Conservation (phyloP, 2,888 invertebrate genomes). For the Strigamia crassipes region DNA sequence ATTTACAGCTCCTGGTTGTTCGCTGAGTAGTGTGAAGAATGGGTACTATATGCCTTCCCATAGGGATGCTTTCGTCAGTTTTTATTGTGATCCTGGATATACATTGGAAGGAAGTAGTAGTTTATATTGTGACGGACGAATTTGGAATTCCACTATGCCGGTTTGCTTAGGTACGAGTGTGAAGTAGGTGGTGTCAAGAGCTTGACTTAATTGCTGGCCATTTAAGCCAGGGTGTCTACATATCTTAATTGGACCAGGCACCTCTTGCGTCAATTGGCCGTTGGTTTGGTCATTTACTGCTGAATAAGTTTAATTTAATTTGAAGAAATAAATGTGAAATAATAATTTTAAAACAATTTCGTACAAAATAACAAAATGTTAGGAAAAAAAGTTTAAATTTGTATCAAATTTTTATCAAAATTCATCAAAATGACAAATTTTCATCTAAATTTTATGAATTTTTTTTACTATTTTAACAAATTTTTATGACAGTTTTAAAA, state of each 20-base stretch:
- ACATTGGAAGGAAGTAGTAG: conserved; percentile 65
- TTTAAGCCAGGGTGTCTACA: background rate
- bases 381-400: too few relatives aligned
- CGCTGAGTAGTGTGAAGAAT: conserved; percentile 47
- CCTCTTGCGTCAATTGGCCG: background rate
- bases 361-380: too few relatives aligned
- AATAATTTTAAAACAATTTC: too few relatives aligned
- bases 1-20: conserved; percentile 50
- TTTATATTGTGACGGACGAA: conserved; percentile 72
- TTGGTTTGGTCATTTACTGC: background rate
- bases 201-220: background rate
- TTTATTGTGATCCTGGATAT: conserved; percentile 71
- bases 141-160: conserved; percentile 73
- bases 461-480: too few relatives aligned
- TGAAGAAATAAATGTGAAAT: too few relatives aligned
- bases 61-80: conserved; percentile 66
- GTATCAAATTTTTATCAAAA: too few relatives aligned
- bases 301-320: background rate
- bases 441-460: too few relatives aligned
- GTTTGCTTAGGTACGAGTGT: conserved; percentile 66
- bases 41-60: conserved; percentile 54
- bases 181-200: background rate
- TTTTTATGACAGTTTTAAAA: too few relatives aligned
- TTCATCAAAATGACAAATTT: too few relatives aligned
- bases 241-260: background rate